phyloP scores from a whole-genome alignment of 2,797 vertebrate species.

The Enteromius anoplus region DNA sequence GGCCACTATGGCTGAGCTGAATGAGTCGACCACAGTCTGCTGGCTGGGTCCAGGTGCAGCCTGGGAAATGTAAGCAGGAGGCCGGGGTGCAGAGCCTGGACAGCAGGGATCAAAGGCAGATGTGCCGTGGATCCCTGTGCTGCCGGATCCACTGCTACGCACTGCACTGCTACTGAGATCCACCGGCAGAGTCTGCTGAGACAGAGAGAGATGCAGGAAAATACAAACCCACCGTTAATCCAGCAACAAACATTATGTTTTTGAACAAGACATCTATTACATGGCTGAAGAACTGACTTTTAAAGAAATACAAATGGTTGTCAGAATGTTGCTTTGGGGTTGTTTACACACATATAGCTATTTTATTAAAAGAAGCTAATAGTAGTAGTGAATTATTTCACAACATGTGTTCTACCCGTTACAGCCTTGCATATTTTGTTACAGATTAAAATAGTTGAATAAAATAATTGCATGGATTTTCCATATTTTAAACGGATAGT shows the following conservation, averaged over 20 bases:
- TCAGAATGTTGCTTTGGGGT: background rate
- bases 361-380: background rate
- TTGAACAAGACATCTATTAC: background rate
- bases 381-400: background rate
- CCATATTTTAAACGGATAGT: background rate
- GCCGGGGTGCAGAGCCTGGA: slow-evolving; percentile 89
- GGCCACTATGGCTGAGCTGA: slow-evolving; percentile 85
- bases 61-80: slow-evolving; percentile 88
- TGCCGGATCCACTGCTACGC: slow-evolving; percentile 82
- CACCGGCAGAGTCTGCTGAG: slow-evolving; percentile 92
- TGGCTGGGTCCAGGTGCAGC: slow-evolving; percentile 87
- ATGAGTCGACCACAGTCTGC: slow-evolving; percentile 84
- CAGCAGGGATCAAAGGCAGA: slow-evolving; percentile 98
- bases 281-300: background rate
- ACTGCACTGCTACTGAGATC: slow-evolving; percentile 93
- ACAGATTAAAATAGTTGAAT: background rate
- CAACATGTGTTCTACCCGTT: background rate
- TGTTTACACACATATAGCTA: background rate
- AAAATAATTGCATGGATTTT: background rate
- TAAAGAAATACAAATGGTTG: background rate
- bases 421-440: background rate
- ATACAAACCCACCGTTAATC: background rate
- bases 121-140: slow-evolving; percentile 86
- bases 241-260: background rate
- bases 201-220: slow-evolving; percentile 24